Evolutionary conservation across 2,113 vertebrate genomes (phyloP), one percentile per base, ranked within the genome.

Genomic region (Zosterops borbonicus): DNA sequence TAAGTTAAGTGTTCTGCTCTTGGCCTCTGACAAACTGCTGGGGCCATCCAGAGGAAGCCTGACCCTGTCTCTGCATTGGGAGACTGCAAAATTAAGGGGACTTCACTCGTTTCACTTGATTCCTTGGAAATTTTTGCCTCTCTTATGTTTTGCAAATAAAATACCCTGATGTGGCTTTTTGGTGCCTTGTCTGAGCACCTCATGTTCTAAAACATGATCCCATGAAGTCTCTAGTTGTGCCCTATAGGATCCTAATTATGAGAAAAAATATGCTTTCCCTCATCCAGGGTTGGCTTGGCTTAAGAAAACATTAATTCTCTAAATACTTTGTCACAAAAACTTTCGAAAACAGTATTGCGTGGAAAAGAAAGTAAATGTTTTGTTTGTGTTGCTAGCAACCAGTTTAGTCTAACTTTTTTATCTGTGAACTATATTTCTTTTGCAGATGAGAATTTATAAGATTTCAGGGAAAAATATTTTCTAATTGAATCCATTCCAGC

Each of bases 341-440:
- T 89, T 89, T 64, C 75, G 49, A 75, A 91, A 95, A 73, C 1
- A n/a, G 55, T 37, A 35, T 83, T 69, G 37, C 37, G 18, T 5
- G 9, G 71, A 68, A 81, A 90, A 75, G 50, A 92, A 93, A 87
- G 59, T 58, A 90, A 88, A 77, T 94, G 76, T 93, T 95, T 92
- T 93, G 83, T 93, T 94, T 90, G 86, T 95, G 92, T 96, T 96
- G 83, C 80, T 97, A 96, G 92, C 94, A 96, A 95, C 89, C 80
- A 41, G 52, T 92, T 91, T 35, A 67, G 82, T 64, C 60, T 94
- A 64, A 71, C 28, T 18, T 84, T 94, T 96, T 79, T 75, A 63
- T 95, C 65, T 84, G 16, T 50, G 85, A 85, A 50, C 29, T 16
- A 1, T 67, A 87, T 94, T 95, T 86, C 55, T 86, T 90, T 90